A percentile compares a stretch with the other conserved stretches of the same genome.
These are phyloP conservation scores for Pseudonaja textilis DNA, from an alignment of 2,113 vertebrate genomes.

Conservation along the genomic window DNA sequence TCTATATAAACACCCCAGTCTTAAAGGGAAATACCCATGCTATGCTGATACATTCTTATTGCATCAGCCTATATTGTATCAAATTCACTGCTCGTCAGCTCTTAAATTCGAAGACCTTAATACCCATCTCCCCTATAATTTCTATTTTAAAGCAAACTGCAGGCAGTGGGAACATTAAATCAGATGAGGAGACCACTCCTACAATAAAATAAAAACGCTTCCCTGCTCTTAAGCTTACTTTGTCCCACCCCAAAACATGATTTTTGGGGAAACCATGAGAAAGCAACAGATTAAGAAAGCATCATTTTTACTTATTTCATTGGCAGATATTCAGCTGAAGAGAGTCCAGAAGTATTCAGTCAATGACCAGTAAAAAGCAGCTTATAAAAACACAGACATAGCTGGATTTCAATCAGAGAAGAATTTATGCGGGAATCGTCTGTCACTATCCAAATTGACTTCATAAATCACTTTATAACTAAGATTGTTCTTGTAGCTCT, in stretches of 20 bases:
- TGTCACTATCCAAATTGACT: not conserved
- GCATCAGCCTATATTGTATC: too few species aligned
- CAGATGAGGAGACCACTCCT: not conserved
- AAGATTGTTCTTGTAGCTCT: not conserved
- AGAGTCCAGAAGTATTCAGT: not conserved
- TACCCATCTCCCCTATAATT: too few species aligned
- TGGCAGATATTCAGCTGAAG: not conserved
- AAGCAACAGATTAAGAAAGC: not conserved
- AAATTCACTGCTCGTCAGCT: too few species aligned
- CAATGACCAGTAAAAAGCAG: not conserved
- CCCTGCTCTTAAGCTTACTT: not conserved
- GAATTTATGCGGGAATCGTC: not conserved
- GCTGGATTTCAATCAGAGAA: not conserved
- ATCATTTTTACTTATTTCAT: not conserved
- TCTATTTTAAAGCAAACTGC: not conserved
- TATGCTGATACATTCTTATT: too few species aligned
- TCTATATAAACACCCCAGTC: too few species aligned
- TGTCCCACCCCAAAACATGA: not conserved
- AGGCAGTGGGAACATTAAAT: not conserved
- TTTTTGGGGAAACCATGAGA: not conserved
- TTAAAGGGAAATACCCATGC: too few species aligned
- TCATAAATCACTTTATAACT: not conserved
- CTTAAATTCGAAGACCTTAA: too few species aligned
- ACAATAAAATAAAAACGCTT: not conserved
- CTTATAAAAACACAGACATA: not conserved